A percentile compares a stretch with the other conserved stretches of the same genome.
phyloP scores from a whole-genome alignment of 2,888 invertebrate species.

The Drosophila nr. perissopoda region DNA sequence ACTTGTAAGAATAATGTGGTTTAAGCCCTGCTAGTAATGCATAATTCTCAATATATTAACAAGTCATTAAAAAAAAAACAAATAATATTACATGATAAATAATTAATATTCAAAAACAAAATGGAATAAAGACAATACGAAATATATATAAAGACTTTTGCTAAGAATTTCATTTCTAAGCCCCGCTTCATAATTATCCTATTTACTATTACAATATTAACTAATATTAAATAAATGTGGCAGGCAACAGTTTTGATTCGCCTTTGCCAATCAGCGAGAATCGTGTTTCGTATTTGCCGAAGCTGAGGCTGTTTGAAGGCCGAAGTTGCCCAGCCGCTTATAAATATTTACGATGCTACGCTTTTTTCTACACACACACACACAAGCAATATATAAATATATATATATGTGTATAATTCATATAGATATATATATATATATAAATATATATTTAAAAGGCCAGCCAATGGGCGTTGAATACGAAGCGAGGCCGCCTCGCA shows the following conservation, averaged over 20 bases:
- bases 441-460: slow-evolving; percentile 60
- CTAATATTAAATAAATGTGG: neutral
- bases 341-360: slow-evolving; percentile 62
- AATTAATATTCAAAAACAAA: too few species aligned
- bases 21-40: too few species aligned
- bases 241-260: slow-evolving; percentile 19
- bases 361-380: slow-evolving; percentile 60
- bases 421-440: slow-evolving; percentile 35
- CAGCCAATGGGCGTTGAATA: slow-evolving; percentile 74
- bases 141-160: neutral
- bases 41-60: neutral
- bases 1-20: neutral
- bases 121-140: too few species aligned
- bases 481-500: slow-evolving; percentile 61
- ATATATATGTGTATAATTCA: slow-evolving; percentile 33
- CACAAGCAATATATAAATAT: slow-evolving; percentile 26
- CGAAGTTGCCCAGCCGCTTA: slow-evolving; percentile 45
- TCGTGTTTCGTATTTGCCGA: slow-evolving; percentile 32
- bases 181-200: neutral
- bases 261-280: slow-evolving; percentile 16
- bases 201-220: neutral
- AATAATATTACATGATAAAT: too few species aligned
- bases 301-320: slow-evolving; percentile 24
- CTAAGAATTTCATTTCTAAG: neutral
- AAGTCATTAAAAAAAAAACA: neutral